phyloP scores from a whole-genome alignment of 2,888 invertebrate genomes.

The Papilio gigon region DNA sequence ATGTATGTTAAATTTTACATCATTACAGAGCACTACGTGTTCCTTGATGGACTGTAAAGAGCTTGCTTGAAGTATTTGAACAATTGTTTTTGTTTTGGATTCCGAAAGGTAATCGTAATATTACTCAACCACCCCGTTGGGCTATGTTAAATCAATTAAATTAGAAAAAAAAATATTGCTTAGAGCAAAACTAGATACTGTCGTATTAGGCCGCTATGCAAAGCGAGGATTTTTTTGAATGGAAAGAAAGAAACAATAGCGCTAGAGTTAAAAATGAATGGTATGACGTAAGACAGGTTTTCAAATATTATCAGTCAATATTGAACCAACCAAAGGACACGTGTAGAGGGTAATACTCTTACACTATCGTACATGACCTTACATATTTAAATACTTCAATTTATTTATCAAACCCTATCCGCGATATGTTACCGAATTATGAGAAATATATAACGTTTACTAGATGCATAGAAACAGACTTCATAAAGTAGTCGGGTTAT shows the following conservation, averaged over 20 bases:
- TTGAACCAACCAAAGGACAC: background rate
- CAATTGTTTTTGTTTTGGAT: background rate
- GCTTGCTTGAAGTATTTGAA: background rate
- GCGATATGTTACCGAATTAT: background rate
- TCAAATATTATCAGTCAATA: background rate
- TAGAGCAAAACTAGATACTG: too few species aligned
- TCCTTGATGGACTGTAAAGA: conserved; percentile 3
- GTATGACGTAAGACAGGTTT: background rate
- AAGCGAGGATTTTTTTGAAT: too few species aligned
- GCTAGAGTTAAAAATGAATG: too few species aligned
- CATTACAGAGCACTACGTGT: background rate
- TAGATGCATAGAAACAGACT: conserved; percentile 22
- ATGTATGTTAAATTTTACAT: background rate
- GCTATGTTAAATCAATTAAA: too few species aligned
- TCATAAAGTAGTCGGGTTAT: conserved; percentile 10
- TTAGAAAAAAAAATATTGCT: too few species aligned
- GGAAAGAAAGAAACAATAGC: too few species aligned
- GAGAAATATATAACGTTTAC: background rate
- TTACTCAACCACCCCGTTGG: too few species aligned
- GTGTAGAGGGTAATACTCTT: background rate
- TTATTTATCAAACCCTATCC: background rate
- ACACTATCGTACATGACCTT: background rate
- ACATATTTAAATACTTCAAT: background rate
- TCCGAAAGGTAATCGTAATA: too few species aligned
- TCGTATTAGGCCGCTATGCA: too few species aligned